Evolutionary conservation across 2,113 vertebrate species (phyloP), one percentile per base, ranked within the genome.

Genomic region (Merops nubicus): DNA sequence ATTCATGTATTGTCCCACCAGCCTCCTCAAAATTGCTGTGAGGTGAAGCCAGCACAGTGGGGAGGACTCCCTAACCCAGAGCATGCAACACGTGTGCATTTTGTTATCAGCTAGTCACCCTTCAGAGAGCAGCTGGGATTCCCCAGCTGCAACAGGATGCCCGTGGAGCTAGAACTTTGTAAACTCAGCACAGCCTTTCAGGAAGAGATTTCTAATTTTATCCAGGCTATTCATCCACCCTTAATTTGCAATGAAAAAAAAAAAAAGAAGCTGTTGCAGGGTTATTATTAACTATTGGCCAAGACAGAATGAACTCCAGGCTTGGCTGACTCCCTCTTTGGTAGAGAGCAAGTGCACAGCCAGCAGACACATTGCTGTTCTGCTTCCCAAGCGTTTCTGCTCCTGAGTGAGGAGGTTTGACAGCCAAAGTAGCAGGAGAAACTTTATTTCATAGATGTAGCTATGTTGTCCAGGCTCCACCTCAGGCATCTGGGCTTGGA

Each of bases 211-310:
- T 91, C 83, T 96, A 95, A 96, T 91, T 97, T 95, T 97, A 91
- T 84, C 85, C 92, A 88, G 88, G 75, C 82, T 63, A 80, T 94
- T 96, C 82, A 95, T 85, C 68, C 88, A 81, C 56, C 33, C 92
- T 86, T 88, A 88, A 94, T 95, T 96, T 84, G 23, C 34, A 96
- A 48, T 8, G 33, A 40, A 9, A 73, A 53, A 34, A 29, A 21
- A 8, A 59, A 56, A 38, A 63, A 40, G 11, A 83, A 92, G 73
- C 79, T 91, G 50, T 91, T 91, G 59, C 67, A 90, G 90, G 51
- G 85, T 95, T 95, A 86, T 96, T 91, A 95, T 93, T 95, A 94
- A 91, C 93, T 93, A 81, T 86, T 92, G 90, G 93, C 93, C 72
- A 93, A 95, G 88, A 86, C 0, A 93, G 85, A 97, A 95, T 80